Evolutionary conservation across 2,113 vertebrate species (phyloP).

Genomic region (Mohoua ochrocephala): DNA sequence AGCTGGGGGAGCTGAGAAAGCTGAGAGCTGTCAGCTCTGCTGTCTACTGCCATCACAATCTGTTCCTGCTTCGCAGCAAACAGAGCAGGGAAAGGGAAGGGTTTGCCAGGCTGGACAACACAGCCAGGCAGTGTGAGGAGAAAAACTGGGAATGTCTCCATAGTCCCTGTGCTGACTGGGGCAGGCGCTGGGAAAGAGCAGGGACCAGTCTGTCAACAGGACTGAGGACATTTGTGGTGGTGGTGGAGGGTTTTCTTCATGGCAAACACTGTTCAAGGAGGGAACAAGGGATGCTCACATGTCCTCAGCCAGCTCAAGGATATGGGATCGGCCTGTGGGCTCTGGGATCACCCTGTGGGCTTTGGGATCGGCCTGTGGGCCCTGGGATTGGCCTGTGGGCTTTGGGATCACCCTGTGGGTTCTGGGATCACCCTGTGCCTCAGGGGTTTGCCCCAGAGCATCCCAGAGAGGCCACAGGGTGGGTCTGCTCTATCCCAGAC

Average conservation of each 20-base stretch:
- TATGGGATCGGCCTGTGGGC: background rate
- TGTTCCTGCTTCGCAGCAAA: background rate
- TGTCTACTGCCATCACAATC: background rate
- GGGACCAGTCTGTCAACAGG: accelerated
- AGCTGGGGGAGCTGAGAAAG: background rate
- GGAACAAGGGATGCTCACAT: no score
- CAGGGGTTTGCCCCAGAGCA: background rate
- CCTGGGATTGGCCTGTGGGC: background rate
- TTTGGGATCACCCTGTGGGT: background rate
- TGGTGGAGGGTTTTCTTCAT: background rate
- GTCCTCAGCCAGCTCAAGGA: background rate
- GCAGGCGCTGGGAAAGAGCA: background rate
- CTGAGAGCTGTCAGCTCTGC: background rate
- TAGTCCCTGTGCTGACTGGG: background rate
- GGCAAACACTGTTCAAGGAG: background rate
- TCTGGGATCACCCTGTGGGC: background rate
- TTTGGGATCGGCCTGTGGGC: background rate
- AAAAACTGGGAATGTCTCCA: background rate
- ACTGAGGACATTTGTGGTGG: background rate
- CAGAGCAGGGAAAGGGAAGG: background rate
- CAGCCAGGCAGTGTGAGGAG: background rate
- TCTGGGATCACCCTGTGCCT: background rate
- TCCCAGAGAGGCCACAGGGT: background rate
- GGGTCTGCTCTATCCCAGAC: background rate
- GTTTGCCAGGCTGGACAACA: background rate